Conservation (phyloP, 2,888 invertebrate species). For the Plusia festucae region DNA sequence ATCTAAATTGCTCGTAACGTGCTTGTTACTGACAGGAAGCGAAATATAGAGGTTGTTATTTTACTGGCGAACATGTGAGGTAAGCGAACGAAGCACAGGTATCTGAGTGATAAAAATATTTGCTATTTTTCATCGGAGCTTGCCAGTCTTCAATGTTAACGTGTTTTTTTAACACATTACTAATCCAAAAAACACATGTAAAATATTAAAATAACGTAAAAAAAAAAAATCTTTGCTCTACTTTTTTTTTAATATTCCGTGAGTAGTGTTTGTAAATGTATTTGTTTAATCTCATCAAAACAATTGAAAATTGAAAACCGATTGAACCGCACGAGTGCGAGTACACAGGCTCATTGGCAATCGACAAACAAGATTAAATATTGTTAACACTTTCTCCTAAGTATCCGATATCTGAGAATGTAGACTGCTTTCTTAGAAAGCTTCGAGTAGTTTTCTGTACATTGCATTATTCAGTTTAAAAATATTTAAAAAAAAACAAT, state of each 20-base stretch:
- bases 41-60: not conserved
- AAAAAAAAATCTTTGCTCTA: no score
- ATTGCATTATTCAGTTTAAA: not conserved
- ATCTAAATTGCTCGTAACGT: conserved; percentile 4
- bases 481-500: no score
- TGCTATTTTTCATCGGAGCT: not conserved
- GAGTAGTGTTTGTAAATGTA: no score
- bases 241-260: no score
- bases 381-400: conserved; percentile 39
- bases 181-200: no score
- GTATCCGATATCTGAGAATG: conserved; percentile 16
- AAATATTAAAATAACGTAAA: no score
- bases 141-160: no score
- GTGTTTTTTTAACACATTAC: no score
- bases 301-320: conserved; percentile 27
- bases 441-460: not conserved
- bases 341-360: conserved; percentile 28
- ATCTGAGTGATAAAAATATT: not conserved
- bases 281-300: conserved; percentile 22
- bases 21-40: conserved; percentile 1
- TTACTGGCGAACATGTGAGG: conserved; percentile 4
- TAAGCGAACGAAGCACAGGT: not conserved
- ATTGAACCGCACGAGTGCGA: conserved; percentile 41
- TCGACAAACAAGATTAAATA: conserved; percentile 37
- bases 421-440: conserved; percentile 15